Evolutionary conservation across 1,140 invertebrate genomes (phyloP), one percentile per base, ranked within the genome.

Genomic region (Penaeus japonicus): DNA sequence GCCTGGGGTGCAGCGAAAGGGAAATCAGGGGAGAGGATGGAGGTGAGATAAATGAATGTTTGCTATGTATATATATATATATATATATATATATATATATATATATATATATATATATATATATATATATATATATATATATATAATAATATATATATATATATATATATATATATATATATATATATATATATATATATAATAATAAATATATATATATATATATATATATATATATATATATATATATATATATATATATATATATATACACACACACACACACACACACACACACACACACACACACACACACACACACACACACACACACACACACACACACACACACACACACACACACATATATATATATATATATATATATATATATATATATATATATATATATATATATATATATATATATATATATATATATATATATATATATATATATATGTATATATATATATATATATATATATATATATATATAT

Each of bases 391-490:
- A 77, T 77, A 77, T 77, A 77, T 77, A 77, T 77, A 77, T 77
- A 77, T 77, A 77, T 77, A 77, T 77, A 77, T 77, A 77, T 77
- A 77, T 77, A 77, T 77, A 77, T 77, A 77, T 77, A 27, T 77
- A 39, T 77, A 30, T 77, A 27, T 77, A 30, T 77, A 27, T 77
- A 30, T 77, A 20, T 77, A 20, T 77, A 30, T 77, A 30, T 24
- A 75, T 18, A n/a, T 18, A 27, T 75, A 27, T 78, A 32, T 78
- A 32, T 39, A 10, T 78, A 35, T 77, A 77, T 4, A 4, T 24
- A 77, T 77, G 20, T 77, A 39, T 77, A 77, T 77, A 77, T 77
- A 77, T 32, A 77, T 77, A 39, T 77, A 7, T 4, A 7, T 24
- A 4, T 77, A 77, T 77, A 39, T 77, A 77, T 32, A 77, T 77